Conservation (phyloP, 2,113 vertebrate species). For the Peucedramus taeniatus region DNA sequence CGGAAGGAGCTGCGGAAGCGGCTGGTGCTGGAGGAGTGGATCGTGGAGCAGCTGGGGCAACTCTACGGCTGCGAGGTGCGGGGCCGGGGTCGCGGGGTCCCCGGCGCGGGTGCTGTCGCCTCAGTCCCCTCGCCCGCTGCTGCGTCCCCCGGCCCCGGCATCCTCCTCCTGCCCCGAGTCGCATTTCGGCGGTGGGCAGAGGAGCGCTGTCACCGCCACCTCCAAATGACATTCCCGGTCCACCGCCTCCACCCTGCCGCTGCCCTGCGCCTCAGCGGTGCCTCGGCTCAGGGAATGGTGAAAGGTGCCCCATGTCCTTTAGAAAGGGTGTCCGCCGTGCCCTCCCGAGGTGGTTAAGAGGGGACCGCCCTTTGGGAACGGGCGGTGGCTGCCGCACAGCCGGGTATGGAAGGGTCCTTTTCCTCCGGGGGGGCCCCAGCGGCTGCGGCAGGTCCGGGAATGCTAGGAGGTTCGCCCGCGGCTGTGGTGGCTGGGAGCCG, state of each 20-base stretch:
- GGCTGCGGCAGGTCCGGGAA: background rate
- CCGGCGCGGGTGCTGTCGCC: background rate
- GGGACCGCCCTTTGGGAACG: background rate
- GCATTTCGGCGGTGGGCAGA: background rate
- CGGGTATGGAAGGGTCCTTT: background rate
- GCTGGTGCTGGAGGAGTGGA: constrained; percentile 94
- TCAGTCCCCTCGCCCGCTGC: background rate
- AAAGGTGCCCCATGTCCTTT: background rate
- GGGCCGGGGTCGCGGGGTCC: background rate
- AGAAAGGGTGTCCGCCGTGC: background rate
- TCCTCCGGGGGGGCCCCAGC: background rate
- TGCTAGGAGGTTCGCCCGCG: background rate
- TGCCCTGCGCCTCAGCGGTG: background rate
- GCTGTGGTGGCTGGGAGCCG: background rate
- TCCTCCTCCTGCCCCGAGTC: background rate
- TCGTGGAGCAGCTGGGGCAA: constrained; percentile 93
- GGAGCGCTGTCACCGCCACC: background rate
- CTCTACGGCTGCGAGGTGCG: constrained; percentile 93
- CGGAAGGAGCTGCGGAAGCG: constrained; percentile 94
- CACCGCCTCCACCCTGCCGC: background rate
- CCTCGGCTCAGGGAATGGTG: background rate
- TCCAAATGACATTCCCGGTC: constrained; percentile 40
- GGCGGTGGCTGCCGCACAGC: background rate
- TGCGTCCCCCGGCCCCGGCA: background rate
- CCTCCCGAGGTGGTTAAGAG: background rate